Evolutionary conservation across 2,113 vertebrate species (phyloP).

Genomic region (Oplegnathus fasciatus): DNA sequence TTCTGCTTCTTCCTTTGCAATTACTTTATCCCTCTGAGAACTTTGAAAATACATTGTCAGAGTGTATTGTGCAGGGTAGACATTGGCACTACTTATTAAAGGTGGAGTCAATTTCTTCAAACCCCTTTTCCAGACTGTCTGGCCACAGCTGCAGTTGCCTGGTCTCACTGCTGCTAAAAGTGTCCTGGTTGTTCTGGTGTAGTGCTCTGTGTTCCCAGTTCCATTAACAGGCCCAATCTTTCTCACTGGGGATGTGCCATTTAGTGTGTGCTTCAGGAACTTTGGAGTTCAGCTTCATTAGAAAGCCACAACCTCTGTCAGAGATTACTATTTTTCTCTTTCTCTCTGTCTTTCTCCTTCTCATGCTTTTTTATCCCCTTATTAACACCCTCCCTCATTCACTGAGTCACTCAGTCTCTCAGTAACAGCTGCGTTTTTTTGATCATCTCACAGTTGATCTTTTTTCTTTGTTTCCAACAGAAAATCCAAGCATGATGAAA

Average conservation of each 20-base stretch:
- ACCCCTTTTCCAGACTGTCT: constrained; percentile 18
- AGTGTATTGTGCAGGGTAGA: constrained; percentile 44
- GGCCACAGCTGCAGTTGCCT: constrained; percentile 23
- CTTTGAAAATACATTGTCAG: constrained; percentile 54
- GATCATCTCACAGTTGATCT: constrained; percentile 34
- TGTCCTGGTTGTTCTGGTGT: constrained; percentile 51
- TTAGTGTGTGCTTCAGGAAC: constrained; percentile 48
- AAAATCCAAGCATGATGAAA: constrained; percentile 94
- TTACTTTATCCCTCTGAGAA: constrained; percentile 62
- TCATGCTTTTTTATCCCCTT: constrained; percentile 6
- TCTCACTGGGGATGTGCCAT: constrained; percentile 47
- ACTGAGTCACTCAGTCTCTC: neutral
- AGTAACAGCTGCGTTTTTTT: constrained; percentile 1
- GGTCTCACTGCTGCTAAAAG: constrained; percentile 36
- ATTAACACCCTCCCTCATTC: neutral
- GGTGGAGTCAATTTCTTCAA: constrained; percentile 46
- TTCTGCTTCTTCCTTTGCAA: constrained; percentile 51
- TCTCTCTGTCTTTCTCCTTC: constrained; percentile 10
- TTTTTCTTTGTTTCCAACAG: constrained; percentile 76
- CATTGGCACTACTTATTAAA: constrained; percentile 59
- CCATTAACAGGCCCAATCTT: constrained; percentile 54
- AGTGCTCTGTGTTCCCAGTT: constrained; percentile 51
- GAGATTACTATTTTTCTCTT: constrained; percentile 17
- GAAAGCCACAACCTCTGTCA: constrained; percentile 43
- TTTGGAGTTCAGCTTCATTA: constrained; percentile 52